A percentile compares a stretch with the other conserved stretches of the same genome.
Evolutionary conservation across 2,888 invertebrate species (phyloP).

Genomic region (Ceriagrion tenellum): DNA sequence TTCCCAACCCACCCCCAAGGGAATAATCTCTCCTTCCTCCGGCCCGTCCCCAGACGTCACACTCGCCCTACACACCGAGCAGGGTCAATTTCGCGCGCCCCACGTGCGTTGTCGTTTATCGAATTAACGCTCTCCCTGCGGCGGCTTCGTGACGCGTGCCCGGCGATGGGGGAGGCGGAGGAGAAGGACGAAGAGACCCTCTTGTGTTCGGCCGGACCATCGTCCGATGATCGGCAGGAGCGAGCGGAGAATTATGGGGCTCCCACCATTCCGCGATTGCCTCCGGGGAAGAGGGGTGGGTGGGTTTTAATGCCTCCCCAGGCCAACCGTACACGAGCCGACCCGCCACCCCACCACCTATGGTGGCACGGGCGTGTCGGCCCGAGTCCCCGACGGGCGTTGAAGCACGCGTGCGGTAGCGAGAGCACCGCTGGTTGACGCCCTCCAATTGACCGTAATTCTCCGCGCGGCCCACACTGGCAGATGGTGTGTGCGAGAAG

Average conservation of each 20-base stretch:
- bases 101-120: conserved; percentile 47
- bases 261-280: no score
- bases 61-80: background rate
- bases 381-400: background rate
- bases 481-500: background rate
- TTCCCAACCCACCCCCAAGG: background rate
- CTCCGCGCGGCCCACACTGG: background rate
- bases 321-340: no score
- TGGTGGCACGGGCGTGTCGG: no score
- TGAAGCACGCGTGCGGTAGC: background rate
- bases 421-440: background rate
- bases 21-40: background rate
- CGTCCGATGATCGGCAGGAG: background rate
- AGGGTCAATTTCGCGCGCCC: background rate
- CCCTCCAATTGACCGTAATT: background rate
- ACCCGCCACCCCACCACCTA: no score
- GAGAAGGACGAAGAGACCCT: background rate
- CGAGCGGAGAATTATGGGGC: background rate
- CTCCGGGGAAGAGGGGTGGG: no score
- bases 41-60: background rate
- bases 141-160: conserved; percentile 12
- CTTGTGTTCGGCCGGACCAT: background rate
- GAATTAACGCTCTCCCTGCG: conserved; percentile 28
- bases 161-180: background rate
- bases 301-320: no score